These are phyloP conservation scores for Acromyrmex echinatior DNA, from an alignment of 1,140 invertebrate species.

Conservation along the genomic window DNA sequence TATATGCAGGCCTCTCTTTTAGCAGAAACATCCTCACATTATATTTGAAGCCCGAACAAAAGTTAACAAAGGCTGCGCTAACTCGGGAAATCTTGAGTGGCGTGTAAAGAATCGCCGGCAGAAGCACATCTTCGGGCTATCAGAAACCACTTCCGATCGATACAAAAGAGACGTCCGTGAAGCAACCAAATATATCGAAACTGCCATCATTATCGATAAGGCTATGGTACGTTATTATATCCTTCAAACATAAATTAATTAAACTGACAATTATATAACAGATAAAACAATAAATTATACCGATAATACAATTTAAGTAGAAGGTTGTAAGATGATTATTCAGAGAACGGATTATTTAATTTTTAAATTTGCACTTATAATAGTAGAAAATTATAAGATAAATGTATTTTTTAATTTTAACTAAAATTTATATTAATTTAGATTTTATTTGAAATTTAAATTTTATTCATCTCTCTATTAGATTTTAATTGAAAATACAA, in stretches of 20 bases:
- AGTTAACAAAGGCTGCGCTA: constrained; percentile 95
- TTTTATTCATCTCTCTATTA: no score
- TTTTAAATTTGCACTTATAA: neutral
- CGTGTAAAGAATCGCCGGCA: constrained; percentile 89
- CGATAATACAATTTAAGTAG: neutral
- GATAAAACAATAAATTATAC: neutral
- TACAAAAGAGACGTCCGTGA: constrained; percentile 93
- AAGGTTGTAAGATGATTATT: neutral
- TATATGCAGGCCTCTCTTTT: constrained; percentile 89
- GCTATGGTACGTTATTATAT: constrained; percentile 90
- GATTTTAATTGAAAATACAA: neutral
- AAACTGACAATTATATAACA: neutral
- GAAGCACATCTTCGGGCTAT: constrained; percentile 88
- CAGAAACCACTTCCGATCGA: constrained; percentile 86
- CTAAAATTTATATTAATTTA: no score
- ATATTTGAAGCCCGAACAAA: constrained; percentile 97
- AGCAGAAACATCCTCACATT: constrained; percentile 98
- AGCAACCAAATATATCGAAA: constrained; percentile 96
- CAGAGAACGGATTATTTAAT: neutral
- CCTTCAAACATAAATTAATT: neutral
- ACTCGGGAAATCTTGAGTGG: constrained; percentile 92
- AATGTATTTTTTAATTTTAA: no score
- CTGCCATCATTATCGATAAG: constrained; percentile 96
- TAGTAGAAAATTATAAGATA: neutral
- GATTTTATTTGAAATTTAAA: no score